phyloP scores from a whole-genome alignment of 2,888 invertebrate species.

The Lucinisca nassula region DNA sequence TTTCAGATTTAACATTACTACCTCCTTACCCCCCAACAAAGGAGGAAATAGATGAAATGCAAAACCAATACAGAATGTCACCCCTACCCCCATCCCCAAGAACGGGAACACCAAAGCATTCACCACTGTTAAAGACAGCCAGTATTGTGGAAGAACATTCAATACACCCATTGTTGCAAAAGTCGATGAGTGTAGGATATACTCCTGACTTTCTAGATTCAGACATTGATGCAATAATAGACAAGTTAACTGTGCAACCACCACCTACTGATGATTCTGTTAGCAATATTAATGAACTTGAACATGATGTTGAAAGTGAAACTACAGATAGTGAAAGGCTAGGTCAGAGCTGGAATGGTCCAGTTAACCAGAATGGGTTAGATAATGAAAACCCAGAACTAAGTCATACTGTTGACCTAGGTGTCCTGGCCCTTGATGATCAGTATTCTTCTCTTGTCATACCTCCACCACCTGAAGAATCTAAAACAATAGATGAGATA shows the following conservation, averaged over 20 bases:
- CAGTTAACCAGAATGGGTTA: constrained; percentile 40
- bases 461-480: constrained; percentile 81
- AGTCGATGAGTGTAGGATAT: constrained; percentile 80
- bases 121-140: constrained; percentile 10
- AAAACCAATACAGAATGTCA: neutral
- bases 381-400: constrained; percentile 52
- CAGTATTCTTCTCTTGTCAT: constrained; percentile 82
- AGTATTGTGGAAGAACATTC: constrained; percentile 21
- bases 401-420: constrained; percentile 63
- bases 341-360: constrained; percentile 59
- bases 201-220: constrained; percentile 81
- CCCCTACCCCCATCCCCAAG: constrained; percentile 4
- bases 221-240: constrained; percentile 94
- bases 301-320: neutral
- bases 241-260: constrained; percentile 94
- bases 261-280: constrained; percentile 88
- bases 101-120: neutral
- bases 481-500: constrained; percentile 72
- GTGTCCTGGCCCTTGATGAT: constrained; percentile 71
- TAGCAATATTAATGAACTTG: neutral
- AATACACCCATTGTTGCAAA: constrained; percentile 46
- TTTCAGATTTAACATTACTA: constrained; percentile 74
- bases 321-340: constrained; percentile 18
- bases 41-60: constrained; percentile 55
- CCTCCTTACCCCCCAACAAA: constrained; percentile 73